A percentile compares a stretch with the other conserved stretches of the same genome.
Conservation (phyloP, 53 echinoderm and acorn worm genomes). For the Holothuria leucospilota region DNA sequence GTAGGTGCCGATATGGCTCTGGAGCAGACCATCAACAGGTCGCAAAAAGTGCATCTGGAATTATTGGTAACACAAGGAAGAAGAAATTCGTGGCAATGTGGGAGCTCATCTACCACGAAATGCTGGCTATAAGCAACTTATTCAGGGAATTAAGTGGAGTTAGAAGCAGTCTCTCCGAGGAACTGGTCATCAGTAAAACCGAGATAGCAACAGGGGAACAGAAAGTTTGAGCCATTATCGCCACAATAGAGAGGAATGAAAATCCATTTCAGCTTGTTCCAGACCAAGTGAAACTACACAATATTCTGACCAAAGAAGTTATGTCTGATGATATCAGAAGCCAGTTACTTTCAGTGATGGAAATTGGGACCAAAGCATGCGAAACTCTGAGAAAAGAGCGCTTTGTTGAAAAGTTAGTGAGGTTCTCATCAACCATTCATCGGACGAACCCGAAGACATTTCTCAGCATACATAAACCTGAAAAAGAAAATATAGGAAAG, state of each 20-base stretch:
- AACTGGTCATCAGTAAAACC: too few species aligned
- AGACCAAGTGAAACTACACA: neutral
- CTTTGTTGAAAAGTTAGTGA: neutral
- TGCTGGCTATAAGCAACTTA: too few species aligned
- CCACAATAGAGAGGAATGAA: neutral
- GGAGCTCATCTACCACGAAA: neutral
- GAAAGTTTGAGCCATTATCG: neutral
- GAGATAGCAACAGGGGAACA: neutral
- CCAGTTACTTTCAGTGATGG: neutral
- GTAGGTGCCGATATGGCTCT: too few species aligned
- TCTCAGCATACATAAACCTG: neutral
- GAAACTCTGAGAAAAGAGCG: neutral
- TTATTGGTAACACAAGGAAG: neutral
- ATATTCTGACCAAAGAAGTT: neutral
- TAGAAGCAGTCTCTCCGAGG: too few species aligned
- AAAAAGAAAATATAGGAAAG: too few species aligned
- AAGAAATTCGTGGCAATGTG: neutral
- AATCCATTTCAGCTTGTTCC: neutral
- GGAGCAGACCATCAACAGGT: neutral
- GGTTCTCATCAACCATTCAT: neutral
- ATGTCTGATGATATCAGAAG: neutral
- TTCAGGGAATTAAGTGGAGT: too few species aligned
- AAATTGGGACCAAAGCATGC: neutral
- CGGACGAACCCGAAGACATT: neutral
- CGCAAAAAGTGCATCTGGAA: constrained; percentile 9